phyloP scores from a whole-genome alignment of 1,140 invertebrate genomes.

The Zaprionus vittiger region DNA sequence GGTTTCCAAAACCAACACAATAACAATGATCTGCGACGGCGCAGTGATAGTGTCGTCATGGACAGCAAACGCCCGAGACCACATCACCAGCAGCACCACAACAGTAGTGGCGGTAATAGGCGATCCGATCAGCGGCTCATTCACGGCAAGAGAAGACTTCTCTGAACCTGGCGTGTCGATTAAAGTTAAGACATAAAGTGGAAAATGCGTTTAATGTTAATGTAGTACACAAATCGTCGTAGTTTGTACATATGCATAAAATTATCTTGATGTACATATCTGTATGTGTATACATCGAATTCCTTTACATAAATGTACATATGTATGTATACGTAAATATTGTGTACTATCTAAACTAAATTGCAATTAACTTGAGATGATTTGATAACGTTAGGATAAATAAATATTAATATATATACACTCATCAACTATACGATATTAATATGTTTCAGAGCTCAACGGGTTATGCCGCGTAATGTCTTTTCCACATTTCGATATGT shows the following conservation, averaged over 20 bases:
- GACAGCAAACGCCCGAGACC: conserved; percentile 53
- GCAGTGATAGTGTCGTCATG: conserved; percentile 59
- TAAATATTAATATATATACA: conserved; percentile 23
- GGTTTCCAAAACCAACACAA: conserved; percentile 32
- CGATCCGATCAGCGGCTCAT: conserved; percentile 64
- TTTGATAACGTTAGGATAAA: neutral
- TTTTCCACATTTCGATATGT: conserved; percentile 89
- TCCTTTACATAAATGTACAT: neutral
- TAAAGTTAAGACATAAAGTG: neutral
- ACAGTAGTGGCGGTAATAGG: conserved; percentile 58
- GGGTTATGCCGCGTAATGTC: conserved; percentile 84
- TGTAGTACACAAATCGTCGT: neutral
- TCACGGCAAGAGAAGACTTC: conserved; percentile 43
- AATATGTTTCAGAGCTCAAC: conserved; percentile 27
- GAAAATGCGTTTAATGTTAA: conserved; percentile 4
- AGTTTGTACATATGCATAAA: neutral
- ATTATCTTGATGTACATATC: neutral
- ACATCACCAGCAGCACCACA: conserved; percentile 44
- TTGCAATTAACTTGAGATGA: neutral
- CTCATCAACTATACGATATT: conserved; percentile 13
- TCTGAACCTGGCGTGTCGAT: neutral
- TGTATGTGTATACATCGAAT: neutral
- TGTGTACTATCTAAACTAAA: neutral
- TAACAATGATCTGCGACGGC: conserved; percentile 46
- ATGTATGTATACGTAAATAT: neutral